phyloP scores from a whole-genome alignment of 2,113 vertebrate genomes.

The Sturnira hondurensis region DNA sequence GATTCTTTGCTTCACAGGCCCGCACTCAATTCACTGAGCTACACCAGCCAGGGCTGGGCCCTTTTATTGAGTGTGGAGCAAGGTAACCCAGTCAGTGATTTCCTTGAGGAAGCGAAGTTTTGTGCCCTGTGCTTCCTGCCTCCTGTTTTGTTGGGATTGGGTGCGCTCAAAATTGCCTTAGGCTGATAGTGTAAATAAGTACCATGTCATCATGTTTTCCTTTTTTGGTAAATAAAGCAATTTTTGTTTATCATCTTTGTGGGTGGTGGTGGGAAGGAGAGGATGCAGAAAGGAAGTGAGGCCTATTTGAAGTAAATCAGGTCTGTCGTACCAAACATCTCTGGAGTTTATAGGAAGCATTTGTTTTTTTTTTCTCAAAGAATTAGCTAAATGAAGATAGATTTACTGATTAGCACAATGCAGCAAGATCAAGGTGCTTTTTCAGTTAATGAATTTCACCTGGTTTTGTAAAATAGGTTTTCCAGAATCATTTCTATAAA shows the following conservation, averaged over 20 bases:
- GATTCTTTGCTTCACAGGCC: too few relatives aligned
- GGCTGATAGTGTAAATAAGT: slow-evolving; percentile 41
- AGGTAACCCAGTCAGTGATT: background rate
- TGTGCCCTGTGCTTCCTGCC: background rate
- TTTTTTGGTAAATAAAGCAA: slow-evolving; percentile 51
- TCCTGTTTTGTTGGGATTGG: background rate
- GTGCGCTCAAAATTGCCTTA: slow-evolving; percentile 27
- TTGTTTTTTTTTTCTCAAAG: slow-evolving; percentile 66
- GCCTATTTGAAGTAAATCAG: slow-evolving; percentile 52
- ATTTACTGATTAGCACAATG: slow-evolving; percentile 69
- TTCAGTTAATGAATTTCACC: slow-evolving; percentile 70
- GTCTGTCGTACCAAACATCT: slow-evolving; percentile 19
- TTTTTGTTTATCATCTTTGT: slow-evolving; percentile 57
- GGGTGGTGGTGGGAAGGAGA: slow-evolving; percentile 30
- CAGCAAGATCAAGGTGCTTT: slow-evolving; percentile 47
- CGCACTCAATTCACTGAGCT: too few relatives aligned
- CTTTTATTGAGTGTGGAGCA: background rate
- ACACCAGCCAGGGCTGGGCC: too few relatives aligned
- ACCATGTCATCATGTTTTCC: slow-evolving; percentile 39
- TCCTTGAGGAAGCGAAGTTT: background rate
- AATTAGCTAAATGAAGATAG: slow-evolving; percentile 65
- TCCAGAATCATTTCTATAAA: slow-evolving; percentile 76
- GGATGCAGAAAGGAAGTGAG: slow-evolving; percentile 58
- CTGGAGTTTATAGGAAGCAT: slow-evolving; percentile 62
- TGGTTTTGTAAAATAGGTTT: slow-evolving; percentile 70